phyloP scores from a whole-genome alignment of 92 coral and sea anemone species.

The Bergia puertoricense region DNA sequence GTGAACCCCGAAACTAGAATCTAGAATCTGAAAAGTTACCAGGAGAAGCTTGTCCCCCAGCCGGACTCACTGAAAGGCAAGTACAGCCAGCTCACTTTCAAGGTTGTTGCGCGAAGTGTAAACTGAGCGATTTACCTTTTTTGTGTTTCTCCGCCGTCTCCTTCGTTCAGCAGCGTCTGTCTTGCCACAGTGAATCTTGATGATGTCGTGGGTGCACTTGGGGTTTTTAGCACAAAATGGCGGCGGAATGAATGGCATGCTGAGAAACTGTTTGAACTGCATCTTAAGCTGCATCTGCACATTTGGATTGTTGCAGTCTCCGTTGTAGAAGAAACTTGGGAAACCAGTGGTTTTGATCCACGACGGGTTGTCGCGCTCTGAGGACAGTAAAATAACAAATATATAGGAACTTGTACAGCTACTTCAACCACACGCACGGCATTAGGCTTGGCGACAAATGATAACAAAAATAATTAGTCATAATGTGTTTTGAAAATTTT shows the following conservation, averaged over 20 bases:
- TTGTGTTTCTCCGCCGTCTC: constrained; percentile 54
- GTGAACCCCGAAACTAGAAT: no score
- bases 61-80: no score
- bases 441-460: no score
- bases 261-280: constrained; percentile 31
- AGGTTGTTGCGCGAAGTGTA: no score
- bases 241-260: constrained; percentile 48
- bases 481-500: no score
- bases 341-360: neutral
- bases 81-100: no score
- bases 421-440: no score
- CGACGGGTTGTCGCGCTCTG: constrained; percentile 65
- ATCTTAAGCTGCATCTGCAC: constrained; percentile 47
- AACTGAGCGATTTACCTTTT: constrained; percentile 33
- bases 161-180: constrained; percentile 51
- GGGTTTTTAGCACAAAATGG: constrained; percentile 51
- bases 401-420: neutral
- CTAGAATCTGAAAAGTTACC: no score
- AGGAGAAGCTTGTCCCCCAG: no score
- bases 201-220: constrained; percentile 38
- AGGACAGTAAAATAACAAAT: neutral
- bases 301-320: constrained; percentile 80
- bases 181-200: constrained; percentile 68
- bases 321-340: constrained; percentile 62
- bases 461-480: no score